Conservation (phyloP, 2,888 invertebrate genomes). For the Drosophila fulvimacula region DNA sequence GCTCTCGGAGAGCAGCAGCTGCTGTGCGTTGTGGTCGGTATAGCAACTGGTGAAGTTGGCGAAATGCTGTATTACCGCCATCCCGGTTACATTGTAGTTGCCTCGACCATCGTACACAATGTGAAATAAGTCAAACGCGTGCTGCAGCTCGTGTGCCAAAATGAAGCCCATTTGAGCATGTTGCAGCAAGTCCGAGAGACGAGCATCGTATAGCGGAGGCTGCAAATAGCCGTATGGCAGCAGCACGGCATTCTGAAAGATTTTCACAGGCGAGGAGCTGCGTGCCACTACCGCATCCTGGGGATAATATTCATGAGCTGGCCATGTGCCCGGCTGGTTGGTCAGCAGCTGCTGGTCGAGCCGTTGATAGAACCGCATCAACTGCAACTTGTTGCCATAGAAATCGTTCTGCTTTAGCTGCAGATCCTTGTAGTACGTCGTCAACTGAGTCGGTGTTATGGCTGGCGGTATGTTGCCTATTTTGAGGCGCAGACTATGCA, state of each 20-base stretch:
- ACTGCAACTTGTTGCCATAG: constrained; percentile 69
- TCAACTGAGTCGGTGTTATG: constrained; percentile 42
- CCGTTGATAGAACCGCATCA: constrained; percentile 55
- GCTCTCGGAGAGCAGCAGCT: constrained; percentile 66
- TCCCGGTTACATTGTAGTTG: constrained; percentile 68
- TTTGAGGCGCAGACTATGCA: constrained; percentile 64
- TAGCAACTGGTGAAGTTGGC: constrained; percentile 65
- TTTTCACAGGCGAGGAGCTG: constrained; percentile 77
- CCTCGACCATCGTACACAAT: constrained; percentile 71
- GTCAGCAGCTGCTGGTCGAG: constrained; percentile 51
- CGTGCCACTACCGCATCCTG: constrained; percentile 58
- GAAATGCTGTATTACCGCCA: constrained; percentile 64
- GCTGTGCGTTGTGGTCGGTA: constrained; percentile 25
- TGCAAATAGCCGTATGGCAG: constrained; percentile 76
- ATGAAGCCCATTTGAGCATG: constrained; percentile 76
- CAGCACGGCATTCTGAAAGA: constrained; percentile 75
- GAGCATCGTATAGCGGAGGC: constrained; percentile 64
- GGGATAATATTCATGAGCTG: constrained; percentile 56
- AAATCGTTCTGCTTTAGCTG: constrained; percentile 54
- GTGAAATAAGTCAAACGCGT: constrained; percentile 77
- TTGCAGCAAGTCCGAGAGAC: constrained; percentile 58
- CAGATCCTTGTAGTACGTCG: constrained; percentile 52
- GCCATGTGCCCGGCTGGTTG: constrained; percentile 41
- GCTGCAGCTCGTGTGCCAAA: constrained; percentile 76
- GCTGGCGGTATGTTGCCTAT: constrained; percentile 72